Evolutionary conservation across 2,888 invertebrate species (phyloP).

Genomic region (Ectobius pallidus): DNA sequence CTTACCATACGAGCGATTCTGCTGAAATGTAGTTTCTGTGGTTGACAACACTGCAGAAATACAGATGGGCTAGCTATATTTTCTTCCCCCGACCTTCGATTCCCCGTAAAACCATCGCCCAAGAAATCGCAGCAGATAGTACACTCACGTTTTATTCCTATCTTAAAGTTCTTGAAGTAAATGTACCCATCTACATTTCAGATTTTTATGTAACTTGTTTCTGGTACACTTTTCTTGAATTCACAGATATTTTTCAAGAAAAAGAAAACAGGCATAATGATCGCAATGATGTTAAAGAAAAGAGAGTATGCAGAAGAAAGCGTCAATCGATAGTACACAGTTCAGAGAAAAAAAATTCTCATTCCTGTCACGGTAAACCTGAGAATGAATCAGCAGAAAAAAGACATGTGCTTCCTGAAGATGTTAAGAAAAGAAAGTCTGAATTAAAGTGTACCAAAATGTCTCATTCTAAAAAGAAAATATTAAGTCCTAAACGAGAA

Average conservation of each 20-base stretch:
- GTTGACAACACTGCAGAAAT: no score
- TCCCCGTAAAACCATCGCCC: no score
- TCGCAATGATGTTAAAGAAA: slow-evolving; percentile 1
- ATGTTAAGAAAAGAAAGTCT: neutral
- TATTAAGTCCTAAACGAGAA: slow-evolving; percentile 4
- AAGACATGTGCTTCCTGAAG: neutral
- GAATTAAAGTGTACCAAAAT: slow-evolving; percentile 1
- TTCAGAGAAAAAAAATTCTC: neutral
- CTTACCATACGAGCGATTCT: no score
- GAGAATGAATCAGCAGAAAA: neutral
- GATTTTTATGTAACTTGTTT: no score
- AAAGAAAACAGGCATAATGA: slow-evolving; percentile 22
- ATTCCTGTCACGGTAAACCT: neutral
- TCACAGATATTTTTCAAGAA: slow-evolving; percentile 24
- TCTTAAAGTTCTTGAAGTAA: no score
- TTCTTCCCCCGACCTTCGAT: no score
- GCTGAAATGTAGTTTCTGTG: no score
- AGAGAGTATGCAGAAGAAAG: slow-evolving; percentile 6
- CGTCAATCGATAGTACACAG: neutral
- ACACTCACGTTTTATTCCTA: no score
- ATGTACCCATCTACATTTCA: no score
- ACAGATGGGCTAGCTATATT: no score
- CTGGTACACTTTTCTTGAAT: neutral
- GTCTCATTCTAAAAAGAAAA: slow-evolving; percentile 10
- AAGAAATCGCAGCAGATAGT: no score